Evolutionary conservation across 2,113 vertebrate species (phyloP).

Genomic region (Tenrec ecaudatus): DNA sequence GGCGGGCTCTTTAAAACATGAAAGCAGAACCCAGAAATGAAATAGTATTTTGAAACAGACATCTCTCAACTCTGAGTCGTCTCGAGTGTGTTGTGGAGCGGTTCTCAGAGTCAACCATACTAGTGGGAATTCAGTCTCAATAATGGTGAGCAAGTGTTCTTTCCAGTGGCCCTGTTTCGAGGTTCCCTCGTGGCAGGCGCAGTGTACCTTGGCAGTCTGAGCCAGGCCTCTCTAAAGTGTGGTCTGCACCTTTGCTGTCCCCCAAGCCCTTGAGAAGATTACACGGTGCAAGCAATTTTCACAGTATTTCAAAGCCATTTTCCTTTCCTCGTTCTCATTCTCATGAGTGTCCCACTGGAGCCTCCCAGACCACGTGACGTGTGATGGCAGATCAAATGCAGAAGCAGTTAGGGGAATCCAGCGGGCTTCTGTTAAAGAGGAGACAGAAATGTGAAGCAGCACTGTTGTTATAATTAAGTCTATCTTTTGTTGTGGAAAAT

Average conservation of each 20-base stretch:
- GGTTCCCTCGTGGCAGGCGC: too few species aligned
- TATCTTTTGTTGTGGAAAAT: too few species aligned
- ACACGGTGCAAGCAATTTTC: not conserved
- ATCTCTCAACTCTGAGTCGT: too few species aligned
- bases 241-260: not conserved
- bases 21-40: conserved; percentile 51
- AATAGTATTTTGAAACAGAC: not conserved
- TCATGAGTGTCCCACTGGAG: not conserved
- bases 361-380: not conserved
- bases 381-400: not conserved
- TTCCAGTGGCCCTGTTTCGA: too few species aligned
- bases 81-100: too few species aligned
- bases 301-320: not conserved
- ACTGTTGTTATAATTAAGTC: too few species aligned
- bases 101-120: too few species aligned
- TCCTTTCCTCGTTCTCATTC: not conserved
- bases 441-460: not conserved
- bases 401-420: not conserved
- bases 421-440: not conserved
- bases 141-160: too few species aligned
- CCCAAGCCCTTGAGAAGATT: not conserved
- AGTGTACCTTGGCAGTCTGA: not conserved
- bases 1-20: not conserved
- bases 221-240: not conserved
- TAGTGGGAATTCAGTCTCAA: too few species aligned